Evolutionary conservation across 2,113 vertebrate genomes (phyloP), one percentile per base, ranked within the genome.

Genomic region (Archocentrus centrarchus): DNA sequence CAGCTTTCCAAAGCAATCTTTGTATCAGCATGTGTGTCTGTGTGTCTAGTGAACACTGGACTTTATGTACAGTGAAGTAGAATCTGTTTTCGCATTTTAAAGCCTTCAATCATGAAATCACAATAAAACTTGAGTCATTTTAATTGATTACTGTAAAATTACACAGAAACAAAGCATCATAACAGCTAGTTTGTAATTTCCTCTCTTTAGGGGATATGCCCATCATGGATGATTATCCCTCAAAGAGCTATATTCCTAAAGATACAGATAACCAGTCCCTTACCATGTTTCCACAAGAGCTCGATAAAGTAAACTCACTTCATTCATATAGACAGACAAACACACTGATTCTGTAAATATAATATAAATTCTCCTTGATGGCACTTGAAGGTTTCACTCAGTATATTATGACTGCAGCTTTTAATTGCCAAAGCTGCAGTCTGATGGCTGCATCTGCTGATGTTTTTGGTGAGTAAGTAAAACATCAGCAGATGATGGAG

Each of bases 291-390:
- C 44, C 76, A 37, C 95, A 95, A 47, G 95, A 97, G 44, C 85
- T 97, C 60, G 62, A 94, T 64, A 97, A 96, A 94, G 97, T 98
- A 91, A 35, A 88, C 22, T n/a, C 1, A 64, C 53, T 53, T 79
- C 22, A 75, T 66, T 13, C 8, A 13, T 32, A 32, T 32, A 73
- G 17, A 73, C 15, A 7, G 8, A 22, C 39, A 32, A 32, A 66
- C 27, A n/a, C 18, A 2, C 32, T 81, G 6, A 2, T 55, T 39
- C 7, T 13, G 8, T 1, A 14, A 66, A 24, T 18, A 20, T 58
- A 77, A 10, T 44, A 37, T 15, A 53, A 77, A 18, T 41, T 58
- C 6, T 73, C 11, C 13, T 77, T 55, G 20, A 20, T 58, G 63
- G n/a, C 39, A 24, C 32, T 53, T 78, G 22, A 53, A 55, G 62